These are phyloP conservation scores for Holcopasites calliopsidis DNA, from an alignment of 1,140 invertebrate species.

Conservation along the genomic window DNA sequence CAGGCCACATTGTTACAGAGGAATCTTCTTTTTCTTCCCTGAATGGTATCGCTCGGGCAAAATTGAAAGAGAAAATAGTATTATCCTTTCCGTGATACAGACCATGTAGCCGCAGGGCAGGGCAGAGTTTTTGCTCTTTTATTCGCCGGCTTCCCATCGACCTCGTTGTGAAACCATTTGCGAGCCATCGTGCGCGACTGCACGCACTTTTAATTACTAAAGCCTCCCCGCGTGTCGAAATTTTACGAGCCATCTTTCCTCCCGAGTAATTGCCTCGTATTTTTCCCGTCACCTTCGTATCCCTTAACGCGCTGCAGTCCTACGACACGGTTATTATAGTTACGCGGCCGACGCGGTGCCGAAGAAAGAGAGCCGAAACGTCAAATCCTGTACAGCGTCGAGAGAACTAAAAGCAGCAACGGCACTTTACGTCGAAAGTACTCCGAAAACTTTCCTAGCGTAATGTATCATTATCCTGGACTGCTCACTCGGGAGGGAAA, in stretches of 20 bases:
- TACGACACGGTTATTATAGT: background rate
- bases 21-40: no score
- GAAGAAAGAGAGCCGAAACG: no score
- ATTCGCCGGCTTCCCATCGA: background rate
- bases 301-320: background rate
- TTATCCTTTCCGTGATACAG: no score
- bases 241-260: conserved; percentile 28
- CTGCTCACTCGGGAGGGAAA: background rate
- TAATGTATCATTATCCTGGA: background rate
- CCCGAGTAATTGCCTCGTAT: conserved; percentile 29
- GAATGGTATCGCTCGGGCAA: no score
- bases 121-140: conserved; percentile 3
- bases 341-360: background rate
- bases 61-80: no score
- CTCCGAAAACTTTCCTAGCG: background rate
- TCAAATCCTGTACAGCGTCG: accelerated
- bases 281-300: conserved; percentile 25
- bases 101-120: background rate
- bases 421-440: background rate
- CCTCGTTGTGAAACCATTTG: conserved; percentile 33
- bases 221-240: conserved; percentile 12
- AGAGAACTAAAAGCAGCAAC: background rate
- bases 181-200: background rate
- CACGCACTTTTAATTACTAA: conserved; percentile 50
- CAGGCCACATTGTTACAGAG: no score